A percentile compares a stretch with the other conserved stretches of the same genome.
Conservation (phyloP, 1,140 invertebrate species). For the Matsumurasca onukii region DNA sequence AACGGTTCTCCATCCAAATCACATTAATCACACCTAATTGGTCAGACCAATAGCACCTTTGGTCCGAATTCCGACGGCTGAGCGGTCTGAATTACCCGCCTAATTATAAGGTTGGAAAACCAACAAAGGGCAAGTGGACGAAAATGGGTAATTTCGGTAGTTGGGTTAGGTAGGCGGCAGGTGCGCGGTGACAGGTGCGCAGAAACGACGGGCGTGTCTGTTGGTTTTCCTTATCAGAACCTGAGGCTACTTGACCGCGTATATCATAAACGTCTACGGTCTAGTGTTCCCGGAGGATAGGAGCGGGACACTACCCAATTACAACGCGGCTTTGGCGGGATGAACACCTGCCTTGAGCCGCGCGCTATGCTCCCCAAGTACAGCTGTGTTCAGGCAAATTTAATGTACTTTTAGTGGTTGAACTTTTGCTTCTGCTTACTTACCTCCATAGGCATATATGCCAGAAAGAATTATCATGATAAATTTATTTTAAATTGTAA, state of each 20-base stretch:
- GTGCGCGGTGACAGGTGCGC: neutral
- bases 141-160: neutral
- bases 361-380: too few relatives aligned
- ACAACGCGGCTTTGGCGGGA: neutral
- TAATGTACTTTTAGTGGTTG: too few relatives aligned
- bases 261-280: too few relatives aligned
- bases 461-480: too few relatives aligned
- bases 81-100: neutral
- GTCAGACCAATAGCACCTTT: neutral
- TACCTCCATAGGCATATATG: too few relatives aligned
- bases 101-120: neutral
- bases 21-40: neutral
- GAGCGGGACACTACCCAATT: neutral
- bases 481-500: too few relatives aligned
- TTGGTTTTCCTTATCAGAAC: neutral
- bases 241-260: neutral
- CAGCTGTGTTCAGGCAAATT: too few relatives aligned
- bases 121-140: neutral
- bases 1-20: neutral
- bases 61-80: neutral
- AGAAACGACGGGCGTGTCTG: neutral
- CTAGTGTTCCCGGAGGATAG: neutral
- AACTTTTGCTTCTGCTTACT: too few relatives aligned
- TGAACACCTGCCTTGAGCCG: neutral
- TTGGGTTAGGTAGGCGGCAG: neutral